phyloP scores from a whole-genome alignment of 1,140 invertebrate genomes.

The Agrilus planipennis region DNA sequence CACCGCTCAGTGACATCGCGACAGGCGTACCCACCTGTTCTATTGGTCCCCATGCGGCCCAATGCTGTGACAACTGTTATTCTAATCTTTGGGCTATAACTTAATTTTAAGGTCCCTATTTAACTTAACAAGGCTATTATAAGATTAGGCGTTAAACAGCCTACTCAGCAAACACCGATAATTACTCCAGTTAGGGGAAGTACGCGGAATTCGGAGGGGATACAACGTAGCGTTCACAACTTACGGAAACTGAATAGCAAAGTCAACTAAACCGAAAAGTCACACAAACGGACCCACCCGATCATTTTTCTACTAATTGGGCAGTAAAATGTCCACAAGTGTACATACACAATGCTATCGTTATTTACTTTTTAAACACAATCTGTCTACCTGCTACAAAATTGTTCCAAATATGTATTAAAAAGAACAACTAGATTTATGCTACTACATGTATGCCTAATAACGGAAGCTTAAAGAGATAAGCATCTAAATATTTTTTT shows the following conservation, averaged over 20 bases:
- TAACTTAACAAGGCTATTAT: conserved; percentile 2
- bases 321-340: too few species aligned
- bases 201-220: neutral
- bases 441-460: neutral
- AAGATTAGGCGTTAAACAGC: neutral
- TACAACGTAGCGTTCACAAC: neutral
- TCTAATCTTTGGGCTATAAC: conserved; percentile 7
- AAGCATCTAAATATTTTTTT: neutral
- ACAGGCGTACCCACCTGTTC: conserved; percentile 33
- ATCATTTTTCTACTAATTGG: too few species aligned
- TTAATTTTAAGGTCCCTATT: conserved; percentile 5
- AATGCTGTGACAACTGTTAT: conserved; percentile 20
- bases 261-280: too few species aligned
- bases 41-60: conserved; percentile 31
- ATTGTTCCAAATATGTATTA: neutral
- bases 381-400: neutral
- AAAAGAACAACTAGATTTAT: neutral
- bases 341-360: neutral
- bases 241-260: too few species aligned
- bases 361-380: neutral
- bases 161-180: neutral
- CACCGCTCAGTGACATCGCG: conserved; percentile 28
- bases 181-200: conserved; percentile 1
- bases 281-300: too few species aligned
- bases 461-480: neutral